Evolutionary conservation across 2,113 vertebrate genomes (phyloP).

Genomic region (Orcinus orca): DNA sequence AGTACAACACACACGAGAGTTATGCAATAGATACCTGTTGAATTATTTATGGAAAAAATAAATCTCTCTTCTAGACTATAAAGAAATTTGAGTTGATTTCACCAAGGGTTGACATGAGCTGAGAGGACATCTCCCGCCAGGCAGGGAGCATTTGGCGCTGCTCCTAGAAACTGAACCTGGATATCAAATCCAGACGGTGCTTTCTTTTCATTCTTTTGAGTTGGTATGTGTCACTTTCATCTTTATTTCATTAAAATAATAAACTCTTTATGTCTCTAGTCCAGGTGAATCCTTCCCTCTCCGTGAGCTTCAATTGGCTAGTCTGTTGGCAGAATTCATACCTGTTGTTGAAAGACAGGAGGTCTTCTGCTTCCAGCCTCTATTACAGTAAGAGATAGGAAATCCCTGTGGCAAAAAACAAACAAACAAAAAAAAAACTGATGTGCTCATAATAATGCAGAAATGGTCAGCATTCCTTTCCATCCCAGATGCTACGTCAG

Average conservation of each 20-base stretch:
- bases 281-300: neutral
- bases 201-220: neutral
- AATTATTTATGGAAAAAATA: neutral
- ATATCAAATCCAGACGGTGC: neutral
- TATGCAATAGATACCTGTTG: neutral
- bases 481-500: neutral
- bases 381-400: neutral
- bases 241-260: neutral
- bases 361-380: neutral
- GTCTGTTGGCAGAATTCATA: neutral
- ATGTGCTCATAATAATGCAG: neutral
- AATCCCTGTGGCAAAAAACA: neutral
- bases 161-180: neutral
- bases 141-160: neutral
- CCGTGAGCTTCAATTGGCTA: neutral
- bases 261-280: neutral
- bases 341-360: neutral
- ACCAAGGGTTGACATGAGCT: neutral
- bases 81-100: neutral
- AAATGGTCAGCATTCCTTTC: neutral
- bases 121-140: neutral
- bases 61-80: neutral
- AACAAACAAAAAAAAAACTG: neutral
- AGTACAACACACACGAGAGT: neutral
- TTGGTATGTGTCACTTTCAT: neutral